Evolutionary conservation across 1,140 invertebrate species (phyloP), one percentile per base, ranked within the genome.

Genomic region (Pseudomyrmex pallidus): DNA sequence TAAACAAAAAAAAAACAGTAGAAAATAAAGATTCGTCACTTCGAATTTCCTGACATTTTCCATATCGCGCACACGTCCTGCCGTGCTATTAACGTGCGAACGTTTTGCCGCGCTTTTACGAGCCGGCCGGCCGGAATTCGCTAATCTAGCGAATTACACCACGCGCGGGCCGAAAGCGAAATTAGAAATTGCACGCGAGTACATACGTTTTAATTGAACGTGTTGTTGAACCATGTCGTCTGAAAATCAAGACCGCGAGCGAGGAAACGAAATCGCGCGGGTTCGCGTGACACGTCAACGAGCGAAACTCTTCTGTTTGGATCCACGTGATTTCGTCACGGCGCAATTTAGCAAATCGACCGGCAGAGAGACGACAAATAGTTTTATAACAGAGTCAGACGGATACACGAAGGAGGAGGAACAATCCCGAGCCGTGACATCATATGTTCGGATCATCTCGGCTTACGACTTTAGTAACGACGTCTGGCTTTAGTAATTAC

Each of bases 351-450:
- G 76, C 66, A 80, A 59, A 80, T 80, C 54, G 66, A 7, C 44
- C 44, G 12, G 15, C 15, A n/a, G 12, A 68, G 15, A 7, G 35
- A 35, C 66, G 76, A 72, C 66, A 80, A 80, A 80, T 80, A 84
- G 62, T 70, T 70, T 80, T 63, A 64, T 64, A 20, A 76, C 64
- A 61, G 9, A 67, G 25, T 83, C 62, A 52, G 17, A 35, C 56
- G 48, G 20, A 63, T 12, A 22, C 54, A 7, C 35, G 35, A 35
- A 35, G 46, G 63, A 68, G 68, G 54, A 80, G 56, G 61, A 83
- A 76, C 88, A 74, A 84, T 89, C 83, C 86, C 70, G 10, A 52
- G 7, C 35, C 67, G 59, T 90, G 86, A 91, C 87, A 84, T 91
- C 89, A 88, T 61, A 66, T 68, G 62, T 74, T 74, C 50, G 62